These are phyloP conservation scores for Eolophus roseicapilla DNA, from an alignment of 2,113 vertebrate genomes.

Conservation along the genomic window DNA sequence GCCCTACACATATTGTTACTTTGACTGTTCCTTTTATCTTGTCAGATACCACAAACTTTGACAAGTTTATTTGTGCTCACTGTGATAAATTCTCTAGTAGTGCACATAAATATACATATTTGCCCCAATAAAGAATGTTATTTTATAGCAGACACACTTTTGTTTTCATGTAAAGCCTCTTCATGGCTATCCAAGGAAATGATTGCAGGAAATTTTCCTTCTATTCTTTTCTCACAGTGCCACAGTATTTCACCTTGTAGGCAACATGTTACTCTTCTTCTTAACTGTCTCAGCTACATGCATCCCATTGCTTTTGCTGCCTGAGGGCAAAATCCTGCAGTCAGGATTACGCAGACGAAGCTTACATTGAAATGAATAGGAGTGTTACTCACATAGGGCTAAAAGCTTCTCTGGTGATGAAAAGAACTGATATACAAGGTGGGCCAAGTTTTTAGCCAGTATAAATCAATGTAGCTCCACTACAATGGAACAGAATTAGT, in stretches of 20 bases:
- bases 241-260: not conserved
- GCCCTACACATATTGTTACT: not conserved
- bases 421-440: not conserved
- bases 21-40: slow-evolving; percentile 44
- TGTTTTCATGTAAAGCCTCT: not conserved
- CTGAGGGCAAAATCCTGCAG: not conserved
- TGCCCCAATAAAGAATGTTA: not conserved
- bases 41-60: slow-evolving; percentile 49
- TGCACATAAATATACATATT: not conserved
- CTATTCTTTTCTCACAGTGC: not conserved
- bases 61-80: slow-evolving; percentile 9
- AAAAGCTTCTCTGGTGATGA: not conserved
- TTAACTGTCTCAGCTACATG: not conserved
- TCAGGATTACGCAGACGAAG: not conserved
- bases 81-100: not conserved
- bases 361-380: not conserved
- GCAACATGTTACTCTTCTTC: not conserved
- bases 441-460: not conserved
- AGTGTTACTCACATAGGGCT: not conserved
- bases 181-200: not conserved
- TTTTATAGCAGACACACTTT: not conserved
- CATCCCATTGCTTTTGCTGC: not conserved
- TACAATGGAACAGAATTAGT: not conserved
- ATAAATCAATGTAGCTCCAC: not conserved
- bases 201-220: not conserved